Evolutionary conservation across 2,113 vertebrate genomes (phyloP).

Genomic region (Hydrolagus affinis): DNA sequence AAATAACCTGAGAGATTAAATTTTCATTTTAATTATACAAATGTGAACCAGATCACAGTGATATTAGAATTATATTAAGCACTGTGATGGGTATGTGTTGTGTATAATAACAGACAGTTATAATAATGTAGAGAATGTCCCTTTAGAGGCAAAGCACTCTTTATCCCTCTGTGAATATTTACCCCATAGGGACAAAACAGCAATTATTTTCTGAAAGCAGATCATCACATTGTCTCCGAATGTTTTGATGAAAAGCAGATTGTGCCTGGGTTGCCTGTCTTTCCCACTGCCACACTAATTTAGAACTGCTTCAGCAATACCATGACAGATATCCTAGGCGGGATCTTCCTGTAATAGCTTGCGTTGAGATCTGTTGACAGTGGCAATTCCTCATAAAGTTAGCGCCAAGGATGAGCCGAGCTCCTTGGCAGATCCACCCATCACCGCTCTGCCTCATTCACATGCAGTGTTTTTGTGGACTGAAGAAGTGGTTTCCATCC

Average conservation of each 20-base stretch:
- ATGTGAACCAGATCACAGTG: constrained; percentile 7
- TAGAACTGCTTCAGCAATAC: neutral
- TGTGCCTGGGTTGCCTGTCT: constrained; percentile 8
- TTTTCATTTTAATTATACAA: constrained; percentile 30
- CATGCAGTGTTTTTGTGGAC: no score
- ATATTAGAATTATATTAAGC: constrained; percentile 22
- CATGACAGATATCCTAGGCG: neutral
- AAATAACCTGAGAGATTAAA: constrained; percentile 25
- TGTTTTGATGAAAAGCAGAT: constrained; percentile 25
- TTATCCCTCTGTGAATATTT: neutral
- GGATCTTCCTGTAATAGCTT: neutral
- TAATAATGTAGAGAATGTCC: constrained; percentile 18
- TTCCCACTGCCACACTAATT: neutral
- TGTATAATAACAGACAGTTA: constrained; percentile 23
- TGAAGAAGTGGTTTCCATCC: no score
- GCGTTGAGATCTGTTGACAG: neutral
- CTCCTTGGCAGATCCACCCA: no score
- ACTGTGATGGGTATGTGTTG: neutral
- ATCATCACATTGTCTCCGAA: constrained; percentile 26
- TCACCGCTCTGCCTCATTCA: no score
- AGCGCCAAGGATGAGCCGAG: neutral
- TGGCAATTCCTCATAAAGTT: neutral
- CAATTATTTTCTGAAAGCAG: constrained; percentile 24
- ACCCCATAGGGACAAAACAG: constrained; percentile 30
- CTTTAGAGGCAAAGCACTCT: constrained; percentile 4